A percentile compares a stretch with the other conserved stretches of the same genome.
phyloP scores from a whole-genome alignment of 2,888 invertebrate species.

The Byasa hedistus region DNA sequence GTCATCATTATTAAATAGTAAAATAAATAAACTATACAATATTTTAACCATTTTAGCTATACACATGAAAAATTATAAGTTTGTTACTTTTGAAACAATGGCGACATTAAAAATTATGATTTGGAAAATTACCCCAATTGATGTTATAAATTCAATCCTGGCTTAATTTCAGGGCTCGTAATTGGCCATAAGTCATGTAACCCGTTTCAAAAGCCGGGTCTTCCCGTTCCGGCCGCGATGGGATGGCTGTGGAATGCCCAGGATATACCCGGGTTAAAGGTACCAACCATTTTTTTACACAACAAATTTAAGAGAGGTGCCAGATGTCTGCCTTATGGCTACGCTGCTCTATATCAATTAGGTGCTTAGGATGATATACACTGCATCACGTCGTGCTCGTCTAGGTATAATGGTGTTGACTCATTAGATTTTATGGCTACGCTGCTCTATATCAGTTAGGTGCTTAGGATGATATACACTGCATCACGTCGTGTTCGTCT shows the following conservation, averaged over 20 bases:
- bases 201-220: slow-evolving; percentile 57
- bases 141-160: no score
- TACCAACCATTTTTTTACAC: slow-evolving; percentile 32
- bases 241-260: slow-evolving; percentile 83
- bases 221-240: slow-evolving; percentile 82
- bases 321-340: background rate
- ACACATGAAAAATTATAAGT: no score
- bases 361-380: background rate
- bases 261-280: slow-evolving; percentile 66
- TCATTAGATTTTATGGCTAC: background rate
- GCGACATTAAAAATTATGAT: no score
- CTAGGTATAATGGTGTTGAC: no score
- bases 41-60: no score
- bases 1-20: no score
- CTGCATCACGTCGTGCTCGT: no score
- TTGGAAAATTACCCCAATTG: no score
- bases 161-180: slow-evolving; percentile 54
- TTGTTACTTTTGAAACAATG: no score
- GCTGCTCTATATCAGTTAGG: background rate
- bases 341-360: background rate
- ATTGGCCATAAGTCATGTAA: slow-evolving; percentile 80
- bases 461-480: no score
- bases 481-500: no score
- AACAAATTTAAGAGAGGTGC: background rate
- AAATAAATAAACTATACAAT: no score